These are phyloP conservation scores for Ciconia maguari DNA, from an alignment of 2,113 vertebrate species.

Conservation along the genomic window DNA sequence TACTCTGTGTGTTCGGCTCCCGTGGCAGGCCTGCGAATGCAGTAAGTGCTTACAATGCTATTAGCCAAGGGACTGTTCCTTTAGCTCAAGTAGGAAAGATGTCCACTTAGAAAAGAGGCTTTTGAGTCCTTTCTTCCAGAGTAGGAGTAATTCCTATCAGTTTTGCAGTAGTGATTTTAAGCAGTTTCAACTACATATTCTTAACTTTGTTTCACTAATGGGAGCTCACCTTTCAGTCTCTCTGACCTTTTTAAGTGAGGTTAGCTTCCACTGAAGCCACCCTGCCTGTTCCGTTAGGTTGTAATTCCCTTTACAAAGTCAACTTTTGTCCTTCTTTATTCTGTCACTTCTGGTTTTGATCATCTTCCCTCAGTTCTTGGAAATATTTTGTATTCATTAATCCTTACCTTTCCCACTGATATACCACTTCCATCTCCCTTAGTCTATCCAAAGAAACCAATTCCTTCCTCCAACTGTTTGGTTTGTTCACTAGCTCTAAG, in stretches of 20 bases:
- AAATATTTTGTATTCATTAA: background rate
- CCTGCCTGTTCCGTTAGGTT: background rate
- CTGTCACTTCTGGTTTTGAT: slow-evolving; percentile 19
- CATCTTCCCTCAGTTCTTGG: background rate
- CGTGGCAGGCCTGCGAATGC: background rate
- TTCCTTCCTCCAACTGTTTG: background rate
- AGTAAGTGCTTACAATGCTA: background rate
- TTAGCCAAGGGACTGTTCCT: background rate
- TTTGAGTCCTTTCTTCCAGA: background rate
- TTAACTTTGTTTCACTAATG: background rate
- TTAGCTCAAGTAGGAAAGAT: background rate
- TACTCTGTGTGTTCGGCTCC: background rate
- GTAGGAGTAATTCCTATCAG: background rate
- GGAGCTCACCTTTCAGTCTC: background rate
- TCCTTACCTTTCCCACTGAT: background rate
- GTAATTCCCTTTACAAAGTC: background rate
- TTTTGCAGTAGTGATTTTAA: background rate
- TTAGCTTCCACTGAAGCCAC: background rate
- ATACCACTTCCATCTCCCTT: background rate
- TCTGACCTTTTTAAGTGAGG: background rate
- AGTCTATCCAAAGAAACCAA: background rate
- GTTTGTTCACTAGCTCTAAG: background rate
- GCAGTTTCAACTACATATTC: background rate
- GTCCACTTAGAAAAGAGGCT: background rate
- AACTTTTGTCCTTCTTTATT: background rate